Evolutionary conservation across 1,140 invertebrate species (phyloP).

Genomic region (Aporrectodea caliginosa): DNA sequence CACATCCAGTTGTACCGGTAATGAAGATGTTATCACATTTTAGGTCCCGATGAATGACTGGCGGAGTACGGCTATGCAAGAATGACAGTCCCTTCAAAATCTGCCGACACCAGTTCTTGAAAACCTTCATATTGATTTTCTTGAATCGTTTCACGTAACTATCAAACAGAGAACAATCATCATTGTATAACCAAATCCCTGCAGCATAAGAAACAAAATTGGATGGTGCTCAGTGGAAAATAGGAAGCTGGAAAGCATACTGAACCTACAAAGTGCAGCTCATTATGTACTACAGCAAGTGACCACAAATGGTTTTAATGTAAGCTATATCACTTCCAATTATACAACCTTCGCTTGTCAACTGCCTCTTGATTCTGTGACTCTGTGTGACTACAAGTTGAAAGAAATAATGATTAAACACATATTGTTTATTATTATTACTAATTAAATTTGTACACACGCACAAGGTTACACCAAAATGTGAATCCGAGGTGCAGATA

Average conservation of each 20-base stretch:
- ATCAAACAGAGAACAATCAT: slow-evolving; percentile 17
- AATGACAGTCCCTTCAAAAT: slow-evolving; percentile 97
- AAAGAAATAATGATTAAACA: too few relatives aligned
- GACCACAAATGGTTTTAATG: too few relatives aligned
- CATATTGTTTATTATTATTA: too few relatives aligned
- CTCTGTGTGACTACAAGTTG: too few relatives aligned
- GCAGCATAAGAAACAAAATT: neutral
- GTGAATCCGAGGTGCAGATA: too few relatives aligned
- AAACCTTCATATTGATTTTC: slow-evolving; percentile 94
- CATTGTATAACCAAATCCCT: neutral
- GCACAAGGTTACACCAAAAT: too few relatives aligned
- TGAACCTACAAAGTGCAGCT: neutral
- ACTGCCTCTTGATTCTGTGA: too few relatives aligned
- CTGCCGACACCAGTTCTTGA: slow-evolving; percentile 98
- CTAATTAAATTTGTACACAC: too few relatives aligned
- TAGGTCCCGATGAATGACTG: slow-evolving; percentile 87
- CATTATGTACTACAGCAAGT: too few relatives aligned
- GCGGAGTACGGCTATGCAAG: slow-evolving; percentile 91
- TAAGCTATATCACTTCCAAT: too few relatives aligned
- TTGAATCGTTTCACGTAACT: slow-evolving; percentile 95
- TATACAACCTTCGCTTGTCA: too few relatives aligned
- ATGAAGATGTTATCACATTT: slow-evolving; percentile 99
- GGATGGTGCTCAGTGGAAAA: neutral
- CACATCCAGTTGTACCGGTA: slow-evolving; percentile 77
- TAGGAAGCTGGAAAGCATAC: neutral